Conservation (phyloP, 2,113 vertebrate species). For the Hydrolagus affinis region DNA sequence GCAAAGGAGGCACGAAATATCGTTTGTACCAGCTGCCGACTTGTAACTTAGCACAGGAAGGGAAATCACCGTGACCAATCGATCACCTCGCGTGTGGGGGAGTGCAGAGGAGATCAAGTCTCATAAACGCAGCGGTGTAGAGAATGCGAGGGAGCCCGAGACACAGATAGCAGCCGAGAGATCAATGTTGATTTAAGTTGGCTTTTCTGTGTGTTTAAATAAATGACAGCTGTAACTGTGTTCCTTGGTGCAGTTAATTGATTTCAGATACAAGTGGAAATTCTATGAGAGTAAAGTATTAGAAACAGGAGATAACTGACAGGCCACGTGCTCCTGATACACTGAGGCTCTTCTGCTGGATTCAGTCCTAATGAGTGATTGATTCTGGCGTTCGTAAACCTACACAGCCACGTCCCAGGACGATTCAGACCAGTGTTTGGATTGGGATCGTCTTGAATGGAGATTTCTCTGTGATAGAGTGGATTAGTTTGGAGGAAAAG, state of each 20-base stretch:
- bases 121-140: not conserved
- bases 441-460: no score
- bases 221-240: not conserved
- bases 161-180: not conserved
- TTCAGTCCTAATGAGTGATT: not conserved
- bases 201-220: constrained; percentile 9
- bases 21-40: not conserved
- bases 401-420: not conserved
- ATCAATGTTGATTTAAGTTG: constrained; percentile 25
- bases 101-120: not conserved
- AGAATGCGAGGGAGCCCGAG: not conserved
- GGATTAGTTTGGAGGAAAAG: no score
- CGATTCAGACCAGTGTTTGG: no score
- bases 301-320: not conserved
- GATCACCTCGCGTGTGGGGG: not conserved
- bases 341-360: not conserved
- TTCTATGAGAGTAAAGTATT: not conserved
- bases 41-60: not conserved
- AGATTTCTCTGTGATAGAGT: no score
- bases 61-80: not conserved
- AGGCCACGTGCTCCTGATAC: not conserved
- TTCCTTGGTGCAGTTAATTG: constrained; percentile 24
- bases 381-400: not conserved
- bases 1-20: not conserved
- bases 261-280: constrained; percentile 14